Conservation (phyloP, 2,113 vertebrate species). For the Ictalurus furcatus region DNA sequence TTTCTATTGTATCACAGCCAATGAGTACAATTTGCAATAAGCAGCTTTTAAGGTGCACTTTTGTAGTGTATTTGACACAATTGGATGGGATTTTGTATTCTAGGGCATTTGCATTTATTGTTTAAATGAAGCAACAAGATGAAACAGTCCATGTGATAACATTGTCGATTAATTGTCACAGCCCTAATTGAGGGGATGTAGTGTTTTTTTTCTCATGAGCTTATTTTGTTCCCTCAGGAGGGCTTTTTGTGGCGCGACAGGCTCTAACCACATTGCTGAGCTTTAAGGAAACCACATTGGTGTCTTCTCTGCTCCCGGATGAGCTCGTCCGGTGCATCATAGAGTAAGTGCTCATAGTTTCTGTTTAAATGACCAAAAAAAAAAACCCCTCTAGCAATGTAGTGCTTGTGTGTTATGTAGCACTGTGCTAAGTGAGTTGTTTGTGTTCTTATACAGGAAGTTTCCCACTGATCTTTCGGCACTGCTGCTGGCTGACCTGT, state of each 20-base stretch:
- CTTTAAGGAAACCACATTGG: slow-evolving; percentile 82
- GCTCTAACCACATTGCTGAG: slow-evolving; percentile 88
- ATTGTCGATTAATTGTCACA: not conserved
- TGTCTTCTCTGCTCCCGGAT: slow-evolving; percentile 79
- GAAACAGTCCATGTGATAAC: not conserved
- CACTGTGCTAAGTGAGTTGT: not conserved
- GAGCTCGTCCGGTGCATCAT: slow-evolving; percentile 80
- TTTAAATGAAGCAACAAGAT: not conserved
- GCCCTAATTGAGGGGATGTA: not conserved
- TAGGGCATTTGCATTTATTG: not conserved
- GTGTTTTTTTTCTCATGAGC: not conserved
- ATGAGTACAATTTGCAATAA: not conserved
- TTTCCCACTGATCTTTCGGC: slow-evolving; percentile 83
- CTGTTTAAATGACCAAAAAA: not conserved
- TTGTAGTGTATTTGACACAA: not conserved
- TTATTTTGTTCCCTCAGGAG: slow-evolving; percentile 69
- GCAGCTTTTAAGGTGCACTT: not conserved
- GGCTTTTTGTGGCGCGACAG: slow-evolving; percentile 86
- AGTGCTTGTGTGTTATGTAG: not conserved
- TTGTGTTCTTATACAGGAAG: slow-evolving; percentile 64
- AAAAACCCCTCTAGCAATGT: not conserved
- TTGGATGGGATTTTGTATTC: not conserved
- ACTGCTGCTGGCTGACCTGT: slow-evolving; percentile 88
- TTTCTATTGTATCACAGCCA: not conserved
- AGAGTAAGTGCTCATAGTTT: slow-evolving; percentile 67